Evolutionary conservation across 2,797 vertebrate genomes (phyloP).

Genomic region (Tapera naevia): DNA sequence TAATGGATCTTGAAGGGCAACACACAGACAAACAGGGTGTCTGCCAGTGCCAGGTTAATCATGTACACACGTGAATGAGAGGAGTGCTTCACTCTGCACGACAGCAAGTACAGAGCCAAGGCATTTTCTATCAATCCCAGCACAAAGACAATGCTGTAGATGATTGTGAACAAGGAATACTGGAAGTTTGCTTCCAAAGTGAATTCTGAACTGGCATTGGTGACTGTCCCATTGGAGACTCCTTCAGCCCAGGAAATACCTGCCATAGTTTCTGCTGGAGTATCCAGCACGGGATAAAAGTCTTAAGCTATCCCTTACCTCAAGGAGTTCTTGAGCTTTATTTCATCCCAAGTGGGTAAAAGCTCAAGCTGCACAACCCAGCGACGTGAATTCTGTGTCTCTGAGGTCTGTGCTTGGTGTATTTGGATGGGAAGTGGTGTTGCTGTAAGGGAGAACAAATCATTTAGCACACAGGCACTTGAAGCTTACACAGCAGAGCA

Average conservation of each 20-base stretch:
- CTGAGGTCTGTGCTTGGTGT: not conserved
- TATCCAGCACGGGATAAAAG: fast-evolving
- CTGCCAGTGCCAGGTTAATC: constrained; percentile 80
- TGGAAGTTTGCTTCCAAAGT: constrained; percentile 71
- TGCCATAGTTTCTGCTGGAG: not conserved
- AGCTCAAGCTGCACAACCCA: not conserved
- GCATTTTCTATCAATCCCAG: constrained; percentile 81
- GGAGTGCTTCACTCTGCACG: constrained; percentile 38
- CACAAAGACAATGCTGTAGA: constrained; percentile 77
- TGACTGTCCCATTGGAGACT: not conserved
- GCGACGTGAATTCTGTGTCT: not conserved
- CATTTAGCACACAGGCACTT: not conserved
- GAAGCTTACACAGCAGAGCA: not conserved
- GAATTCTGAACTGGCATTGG: not conserved
- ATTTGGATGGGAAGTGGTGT: fast-evolving
- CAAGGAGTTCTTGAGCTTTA: not conserved
- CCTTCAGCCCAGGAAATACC: not conserved
- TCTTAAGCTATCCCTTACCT: not conserved
- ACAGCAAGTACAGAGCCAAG: constrained; percentile 75
- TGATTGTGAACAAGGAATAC: constrained; percentile 73
- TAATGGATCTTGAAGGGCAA: constrained; percentile 86
- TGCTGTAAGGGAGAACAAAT: not conserved
- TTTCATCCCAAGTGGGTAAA: fast-evolving
- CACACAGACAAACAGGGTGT: constrained; percentile 76
- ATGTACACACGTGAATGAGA: constrained; percentile 79